Base-by-base conservation (phyloP, 2,113 vertebrate genomes). In the Alligator sinensis region DNA sequence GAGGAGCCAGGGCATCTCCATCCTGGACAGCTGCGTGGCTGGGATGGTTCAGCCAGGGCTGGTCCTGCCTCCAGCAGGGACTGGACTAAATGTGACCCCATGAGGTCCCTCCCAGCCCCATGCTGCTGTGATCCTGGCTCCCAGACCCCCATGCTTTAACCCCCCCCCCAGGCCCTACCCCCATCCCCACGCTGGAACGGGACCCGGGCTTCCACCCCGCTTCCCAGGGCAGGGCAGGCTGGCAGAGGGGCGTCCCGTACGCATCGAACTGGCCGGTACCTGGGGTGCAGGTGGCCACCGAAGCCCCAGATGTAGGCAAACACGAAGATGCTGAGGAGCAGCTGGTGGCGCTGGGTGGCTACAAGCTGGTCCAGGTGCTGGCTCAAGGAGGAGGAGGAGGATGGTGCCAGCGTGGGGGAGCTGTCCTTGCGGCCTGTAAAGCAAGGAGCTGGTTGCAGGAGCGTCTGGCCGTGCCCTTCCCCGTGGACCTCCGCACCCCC, bases 281-380 rank as follows among this genome's bases (percentile, higher is more conserved):
- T 97, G 86, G 98, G 96, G 57, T 98, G 98, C 18, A 99, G 97
- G 68, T 98, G 98, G 80, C 98, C 98, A 94, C 98, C 98, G 95
- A 99, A 99, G 55, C 98, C 98, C 99, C 99, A 99, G 82, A 98
- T 95, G 83, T 98, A 98, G 70, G 98, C 98, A 62, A 98, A 95
- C 38, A 98, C 91, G 92, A 99, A 98, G 90, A 98, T 89, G 94
- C 98, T 98, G 94, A 96, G 91, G 82, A 88, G 80, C 22, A 98
- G 94, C 60, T 88, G 47, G 64, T 97, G 97, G 24, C 95, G 91
- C 25, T 63, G 95, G 11, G 6, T 3, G 27, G 87, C 60, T 75
- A 27, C 63, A 9, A 11, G 3, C 12, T 58, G 70, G 11, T 34
- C 86, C 21, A 17, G 10, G 11, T 30, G 21, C 57, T 15, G 15